Evolutionary conservation across 2,888 invertebrate species (phyloP).

Genomic region (Coleophora deauratella): DNA sequence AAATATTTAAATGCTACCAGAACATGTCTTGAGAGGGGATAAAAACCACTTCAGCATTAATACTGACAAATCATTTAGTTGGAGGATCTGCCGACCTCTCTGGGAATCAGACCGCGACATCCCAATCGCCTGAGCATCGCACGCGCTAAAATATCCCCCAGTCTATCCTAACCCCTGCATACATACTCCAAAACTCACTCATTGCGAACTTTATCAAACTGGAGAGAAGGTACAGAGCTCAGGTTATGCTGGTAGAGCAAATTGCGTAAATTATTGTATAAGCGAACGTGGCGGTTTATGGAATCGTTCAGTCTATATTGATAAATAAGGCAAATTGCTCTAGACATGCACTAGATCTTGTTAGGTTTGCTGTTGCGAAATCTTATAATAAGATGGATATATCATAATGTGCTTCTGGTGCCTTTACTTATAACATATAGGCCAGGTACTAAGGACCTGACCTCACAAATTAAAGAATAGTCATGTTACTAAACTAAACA

Average conservation of each 20-base stretch:
- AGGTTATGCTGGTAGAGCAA: conserved; percentile 18
- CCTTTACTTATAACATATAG: too few relatives aligned
- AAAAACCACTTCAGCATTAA: background rate
- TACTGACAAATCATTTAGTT: conserved; percentile 12
- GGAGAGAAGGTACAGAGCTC: conserved; percentile 12
- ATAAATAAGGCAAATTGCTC: conserved; percentile 27
- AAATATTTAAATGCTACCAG: too few relatives aligned
- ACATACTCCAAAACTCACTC: conserved; percentile 9
- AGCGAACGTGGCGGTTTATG: conserved; percentile 30
- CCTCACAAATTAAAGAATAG: too few relatives aligned
- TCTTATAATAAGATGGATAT: background rate
- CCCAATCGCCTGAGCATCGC: conserved; percentile 22
- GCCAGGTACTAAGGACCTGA: too few relatives aligned
- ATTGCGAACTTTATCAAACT: background rate
- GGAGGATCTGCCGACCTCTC: conserved; percentile 43
- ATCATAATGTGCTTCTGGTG: too few relatives aligned
- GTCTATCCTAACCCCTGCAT: conserved; percentile 17
- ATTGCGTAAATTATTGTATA: conserved; percentile 39
- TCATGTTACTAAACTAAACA: too few relatives aligned
- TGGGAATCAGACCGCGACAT: conserved; percentile 45
- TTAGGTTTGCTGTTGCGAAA: background rate
- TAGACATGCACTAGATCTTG: conserved; percentile 23
- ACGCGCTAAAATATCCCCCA: conserved; percentile 19
- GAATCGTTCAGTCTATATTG: conserved; percentile 8
- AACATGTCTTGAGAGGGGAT: too few relatives aligned